A percentile compares a stretch with the other conserved stretches of the same genome.
Evolutionary conservation across 2,888 invertebrate species (phyloP).

Genomic region (Aproaerema taeniolella): DNA sequence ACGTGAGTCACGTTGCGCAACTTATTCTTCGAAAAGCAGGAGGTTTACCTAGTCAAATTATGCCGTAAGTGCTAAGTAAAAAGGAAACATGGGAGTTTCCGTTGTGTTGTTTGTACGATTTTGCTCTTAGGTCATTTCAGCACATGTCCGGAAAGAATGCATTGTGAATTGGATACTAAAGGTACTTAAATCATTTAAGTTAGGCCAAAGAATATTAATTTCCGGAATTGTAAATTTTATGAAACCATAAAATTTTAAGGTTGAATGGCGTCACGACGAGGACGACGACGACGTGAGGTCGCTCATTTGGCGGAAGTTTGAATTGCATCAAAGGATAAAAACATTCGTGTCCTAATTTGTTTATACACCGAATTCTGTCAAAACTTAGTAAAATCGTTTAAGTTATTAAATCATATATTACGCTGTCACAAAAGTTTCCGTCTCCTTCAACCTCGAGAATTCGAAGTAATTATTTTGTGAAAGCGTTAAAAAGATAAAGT

Average conservation of each 20-base stretch:
- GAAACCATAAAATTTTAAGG: constrained; percentile 26
- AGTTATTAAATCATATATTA: too few relatives aligned
- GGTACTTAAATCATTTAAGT: constrained; percentile 23
- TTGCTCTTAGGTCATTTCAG: too few relatives aligned
- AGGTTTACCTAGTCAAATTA: constrained; percentile 9
- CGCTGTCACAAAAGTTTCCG: neutral
- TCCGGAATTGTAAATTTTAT: constrained; percentile 28
- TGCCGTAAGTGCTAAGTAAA: neutral
- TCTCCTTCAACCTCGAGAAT: too few relatives aligned
- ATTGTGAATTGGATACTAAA: constrained; percentile 20
- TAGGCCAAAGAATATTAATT: constrained; percentile 25
- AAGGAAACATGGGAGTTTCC: too few relatives aligned
- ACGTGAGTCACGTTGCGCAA: constrained; percentile 18
- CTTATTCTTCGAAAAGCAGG: constrained; percentile 6
- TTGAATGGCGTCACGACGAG: constrained; percentile 25
- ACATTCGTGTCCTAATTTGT: constrained; percentile 21
- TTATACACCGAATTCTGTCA: constrained; percentile 10
- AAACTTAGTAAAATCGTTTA: too few relatives aligned
- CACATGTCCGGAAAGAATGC: too few relatives aligned
- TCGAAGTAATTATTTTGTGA: neutral
- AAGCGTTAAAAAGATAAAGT: constrained; percentile 2
- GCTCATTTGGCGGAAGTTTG: constrained; percentile 34
- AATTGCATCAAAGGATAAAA: constrained; percentile 32
- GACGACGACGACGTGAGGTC: constrained; percentile 34
- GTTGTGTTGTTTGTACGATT: too few relatives aligned